Conservation (phyloP, 2,797 vertebrate species). For the Meda fulgida region DNA sequence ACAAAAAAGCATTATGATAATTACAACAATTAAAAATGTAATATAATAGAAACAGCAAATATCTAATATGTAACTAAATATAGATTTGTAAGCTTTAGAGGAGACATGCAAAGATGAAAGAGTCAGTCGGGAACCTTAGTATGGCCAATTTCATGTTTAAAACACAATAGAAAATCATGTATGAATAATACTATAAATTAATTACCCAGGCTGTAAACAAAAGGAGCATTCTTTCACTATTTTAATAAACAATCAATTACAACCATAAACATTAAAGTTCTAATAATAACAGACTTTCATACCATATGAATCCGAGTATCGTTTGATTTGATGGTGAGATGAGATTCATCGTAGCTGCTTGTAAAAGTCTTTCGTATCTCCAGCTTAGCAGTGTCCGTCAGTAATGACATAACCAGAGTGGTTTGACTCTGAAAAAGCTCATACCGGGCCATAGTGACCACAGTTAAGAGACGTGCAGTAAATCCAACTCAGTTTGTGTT, state of each 20-base stretch:
- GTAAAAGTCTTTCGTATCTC: slow-evolving; percentile 28
- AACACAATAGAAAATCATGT: not conserved
- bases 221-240: not conserved
- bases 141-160: not conserved
- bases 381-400: slow-evolving; percentile 25
- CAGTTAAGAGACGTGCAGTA: not conserved
- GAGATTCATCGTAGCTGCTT: not conserved
- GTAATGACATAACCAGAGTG: slow-evolving; percentile 16
- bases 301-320: slow-evolving; percentile 24
- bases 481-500: not conserved
- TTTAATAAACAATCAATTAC: not conserved
- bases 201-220: not conserved
- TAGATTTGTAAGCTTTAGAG: not conserved
- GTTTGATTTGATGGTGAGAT: not conserved
- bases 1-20: not conserved
- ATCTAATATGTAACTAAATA: not conserved
- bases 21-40: not conserved
- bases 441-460: slow-evolving; percentile 8
- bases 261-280: not conserved
- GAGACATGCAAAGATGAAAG: not conserved
- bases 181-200: not conserved
- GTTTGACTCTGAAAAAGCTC: slow-evolving; percentile 36
- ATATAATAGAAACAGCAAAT: not conserved
- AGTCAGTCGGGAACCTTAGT: not conserved
- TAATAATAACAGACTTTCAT: not conserved